Conservation (phyloP, 2,888 invertebrate genomes). For the Cylloceria caligata region DNA sequence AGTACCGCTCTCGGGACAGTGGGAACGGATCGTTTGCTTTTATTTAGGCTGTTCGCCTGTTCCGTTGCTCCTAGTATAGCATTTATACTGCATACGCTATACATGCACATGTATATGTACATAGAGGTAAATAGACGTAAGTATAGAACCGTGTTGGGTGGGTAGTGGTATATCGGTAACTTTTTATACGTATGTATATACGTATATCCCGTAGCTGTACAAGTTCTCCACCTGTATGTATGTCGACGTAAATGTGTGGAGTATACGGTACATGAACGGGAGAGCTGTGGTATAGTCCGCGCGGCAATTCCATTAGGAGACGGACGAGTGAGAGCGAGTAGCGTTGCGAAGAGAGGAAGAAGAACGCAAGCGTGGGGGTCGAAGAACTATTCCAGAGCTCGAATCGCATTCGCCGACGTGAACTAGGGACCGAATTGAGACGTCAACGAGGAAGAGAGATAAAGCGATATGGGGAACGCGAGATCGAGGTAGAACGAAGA, state of each 20-base stretch:
- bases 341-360: conserved; percentile 43
- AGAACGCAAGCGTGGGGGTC: conserved; percentile 20
- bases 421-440: conserved; percentile 64
- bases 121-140: conserved; percentile 3
- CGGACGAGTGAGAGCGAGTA: conserved; percentile 67
- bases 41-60: conserved; percentile 76
- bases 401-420: conserved; percentile 68
- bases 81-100: conserved; percentile 38
- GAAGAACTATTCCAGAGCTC: conserved; percentile 63
- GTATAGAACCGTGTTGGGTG: conserved; percentile 9
- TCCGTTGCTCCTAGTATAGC: conserved; percentile 46
- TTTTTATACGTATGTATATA: conserved; percentile 15
- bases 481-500: conserved; percentile 39
- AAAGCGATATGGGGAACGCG: conserved; percentile 16
- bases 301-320: conserved; percentile 81
- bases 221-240: neutral
- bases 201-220: no score
- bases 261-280: conserved; percentile 43
- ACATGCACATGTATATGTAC: conserved; percentile 3
- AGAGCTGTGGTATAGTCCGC: conserved; percentile 61
- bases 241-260: neutral
- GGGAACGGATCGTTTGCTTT: conserved; percentile 76
- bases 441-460: conserved; percentile 59
- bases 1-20: conserved; percentile 60
- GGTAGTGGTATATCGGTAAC: conserved; percentile 6